Evolutionary conservation across 1,140 invertebrate species (phyloP), one percentile per base, ranked within the genome.

Genomic region (Sycobia sp.): DNA sequence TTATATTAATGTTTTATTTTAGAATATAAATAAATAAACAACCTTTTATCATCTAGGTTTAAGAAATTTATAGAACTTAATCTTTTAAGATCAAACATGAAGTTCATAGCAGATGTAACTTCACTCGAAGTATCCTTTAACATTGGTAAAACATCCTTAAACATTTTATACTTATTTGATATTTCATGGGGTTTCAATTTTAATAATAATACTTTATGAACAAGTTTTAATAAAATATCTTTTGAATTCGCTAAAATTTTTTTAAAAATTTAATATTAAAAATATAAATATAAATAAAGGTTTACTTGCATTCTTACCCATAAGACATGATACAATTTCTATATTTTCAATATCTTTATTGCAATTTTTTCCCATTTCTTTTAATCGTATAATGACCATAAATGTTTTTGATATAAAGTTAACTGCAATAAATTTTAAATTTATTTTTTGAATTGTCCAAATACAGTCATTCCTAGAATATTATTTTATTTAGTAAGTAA

Each of bases 321-420:
- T 7, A 23, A 76, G 27, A 1, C 62, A 62, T 14, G 75, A 77
- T 34, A 71, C 50, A 39, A 76, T 34, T n/a, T 67, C 53, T 39
- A 76, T 65, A 20, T 66, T 20, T 66, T 70, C 61, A 46, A 75
- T 68, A 29, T 46, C 43, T 27, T 43, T 38, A 14, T 41, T 14
- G 11, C 9, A 43, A 14, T 16, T 23, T 9, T 23, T 4, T 34
- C 54, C 23, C 0, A 2, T 11, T 32, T 39, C 36, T 25, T 47
- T 50, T 68, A 62, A 46, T 58, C 59, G 43, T 41, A 71, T 58
- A 25, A 65, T 23, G 49, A 72, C 22, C 25, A 76, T 65, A 27
- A 77, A 49, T 13, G 74, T 74, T 54, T 65, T 69, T 9, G 70
- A 68, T 49, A 77, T 72, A 38, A 73, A 77, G 59, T 69, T 63